phyloP scores from a whole-genome alignment of 2,888 invertebrate species.

The Epiblema foenella region DNA sequence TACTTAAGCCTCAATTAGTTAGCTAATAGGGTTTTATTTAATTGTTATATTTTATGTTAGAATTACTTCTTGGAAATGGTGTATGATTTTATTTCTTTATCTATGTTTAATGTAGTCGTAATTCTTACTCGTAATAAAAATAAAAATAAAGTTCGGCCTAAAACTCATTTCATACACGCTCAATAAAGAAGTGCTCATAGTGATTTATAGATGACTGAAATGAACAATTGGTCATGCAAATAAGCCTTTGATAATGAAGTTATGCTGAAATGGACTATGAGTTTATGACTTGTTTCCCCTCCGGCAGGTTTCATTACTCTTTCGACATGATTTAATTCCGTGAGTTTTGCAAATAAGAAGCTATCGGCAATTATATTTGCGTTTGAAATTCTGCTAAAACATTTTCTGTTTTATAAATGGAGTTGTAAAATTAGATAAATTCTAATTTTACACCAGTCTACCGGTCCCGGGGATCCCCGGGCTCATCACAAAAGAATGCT shows the following conservation, averaged over 20 bases:
- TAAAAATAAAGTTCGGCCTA: background rate
- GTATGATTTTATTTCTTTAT: background rate
- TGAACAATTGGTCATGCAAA: slow-evolving; percentile 6
- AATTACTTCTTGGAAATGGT: too few species aligned
- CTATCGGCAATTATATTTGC: slow-evolving; percentile 11
- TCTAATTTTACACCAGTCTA: too few species aligned
- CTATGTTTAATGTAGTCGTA: background rate
- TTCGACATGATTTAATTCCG: slow-evolving; percentile 29
- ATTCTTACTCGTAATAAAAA: background rate
- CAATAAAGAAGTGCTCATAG: background rate
- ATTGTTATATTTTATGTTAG: slow-evolving; percentile 13
- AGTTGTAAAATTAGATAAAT: background rate
- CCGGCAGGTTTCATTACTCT: slow-evolving; percentile 29
- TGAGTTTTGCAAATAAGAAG: slow-evolving; percentile 7
- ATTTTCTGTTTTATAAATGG: background rate
- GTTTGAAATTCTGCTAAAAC: background rate
- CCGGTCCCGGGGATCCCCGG: too few species aligned
- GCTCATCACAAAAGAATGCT: too few species aligned
- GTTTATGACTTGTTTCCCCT: slow-evolving; percentile 20
- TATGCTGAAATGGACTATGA: slow-evolving; percentile 3
- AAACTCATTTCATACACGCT: background rate
- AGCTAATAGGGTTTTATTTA: slow-evolving; percentile 10
- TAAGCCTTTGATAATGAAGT: slow-evolving; percentile 6
- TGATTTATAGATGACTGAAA: slow-evolving; percentile 2
- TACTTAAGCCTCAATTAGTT: slow-evolving; percentile 8